These are phyloP conservation scores for Otolemur crassicaudatus DNA, from an alignment of 2,797 vertebrate genomes.

Conservation along the genomic window DNA sequence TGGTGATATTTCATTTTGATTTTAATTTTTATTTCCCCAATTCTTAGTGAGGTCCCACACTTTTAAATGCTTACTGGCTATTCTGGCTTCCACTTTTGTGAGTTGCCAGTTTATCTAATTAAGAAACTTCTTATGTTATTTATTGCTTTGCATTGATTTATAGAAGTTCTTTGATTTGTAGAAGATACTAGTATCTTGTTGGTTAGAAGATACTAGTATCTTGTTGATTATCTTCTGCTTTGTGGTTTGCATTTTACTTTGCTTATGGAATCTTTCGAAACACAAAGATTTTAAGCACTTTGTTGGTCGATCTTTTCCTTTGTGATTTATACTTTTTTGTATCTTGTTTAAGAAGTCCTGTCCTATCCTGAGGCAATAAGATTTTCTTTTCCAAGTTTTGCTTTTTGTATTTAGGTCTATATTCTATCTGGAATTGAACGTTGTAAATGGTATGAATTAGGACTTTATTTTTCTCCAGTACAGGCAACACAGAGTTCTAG, in stretches of 20 bases:
- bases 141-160: not conserved
- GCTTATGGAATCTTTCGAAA: not conserved
- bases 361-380: not conserved
- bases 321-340: not conserved
- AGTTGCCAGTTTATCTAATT: not conserved
- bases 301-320: not conserved
- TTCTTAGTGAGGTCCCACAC: not conserved
- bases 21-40: not conserved
- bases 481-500: not conserved
- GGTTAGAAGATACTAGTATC: not conserved
- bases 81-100: not conserved
- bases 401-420: not conserved
- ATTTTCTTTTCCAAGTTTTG: constrained; percentile 42
- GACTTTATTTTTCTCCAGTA: not conserved
- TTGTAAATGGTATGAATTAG: constrained; percentile 5
- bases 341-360: constrained; percentile 38
- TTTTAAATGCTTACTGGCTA: not conserved
- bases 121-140: not conserved
- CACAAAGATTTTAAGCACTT: not conserved
- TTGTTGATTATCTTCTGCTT: not conserved
- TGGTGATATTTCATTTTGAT: not conserved
- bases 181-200: not conserved
- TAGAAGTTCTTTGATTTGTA: not conserved
- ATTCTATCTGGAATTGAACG: not conserved
- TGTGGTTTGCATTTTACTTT: not conserved